Base-by-base conservation (phyloP, 2,888 invertebrate genomes). In the Amphipyra tragopoginis region DNA sequence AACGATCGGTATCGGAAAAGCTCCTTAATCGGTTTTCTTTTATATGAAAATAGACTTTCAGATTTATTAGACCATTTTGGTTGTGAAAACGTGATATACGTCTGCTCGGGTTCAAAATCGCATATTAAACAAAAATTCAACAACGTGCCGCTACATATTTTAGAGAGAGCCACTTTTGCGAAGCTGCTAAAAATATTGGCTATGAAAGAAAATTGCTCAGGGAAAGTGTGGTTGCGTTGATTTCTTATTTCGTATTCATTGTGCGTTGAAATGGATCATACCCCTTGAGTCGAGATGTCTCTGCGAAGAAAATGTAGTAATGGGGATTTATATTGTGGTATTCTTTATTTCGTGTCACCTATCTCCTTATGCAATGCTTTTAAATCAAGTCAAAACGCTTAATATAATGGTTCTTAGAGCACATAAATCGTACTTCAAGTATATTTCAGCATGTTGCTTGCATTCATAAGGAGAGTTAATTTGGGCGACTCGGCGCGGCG, bases 11-110 rank as follows among this genome's bases (percentile, higher is more conserved):
- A 94, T 94, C 94, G 90, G 84, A 82, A 92, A 93, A 93, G 91
- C 93, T 90, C 91, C 92, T 93, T 94, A 94, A 94, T 94, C 94
- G 93, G 90, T 93, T 94, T 94, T 93, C 93, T 93, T 93, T 93
- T 93, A 92, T 93, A 94, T 93, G 92, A 93, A 93, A 93, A 94
- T 92, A 86, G 93, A 92, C 93, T 93, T 91, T 91, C 81, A 91
- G 92, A 93, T 94, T 94, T 94, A 94, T 93, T 89, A 86, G 84
- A 86, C 87, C 90, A 86, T 91, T 93, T 91, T 90, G 89, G 93
- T 91, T 91, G 86, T 89, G 90, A 84, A 81, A 90, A 86, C 88
- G 88, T 91, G 89, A 90, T 92, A 91, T 92, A 92, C 88, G 86
- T 87, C 85, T 85, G 83, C 78, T 82, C 75, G 79, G 86, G 84